A percentile compares a stretch with the other conserved stretches of the same genome.
Conservation (phyloP, 2,797 vertebrate genomes). For the Botia kubotai region DNA sequence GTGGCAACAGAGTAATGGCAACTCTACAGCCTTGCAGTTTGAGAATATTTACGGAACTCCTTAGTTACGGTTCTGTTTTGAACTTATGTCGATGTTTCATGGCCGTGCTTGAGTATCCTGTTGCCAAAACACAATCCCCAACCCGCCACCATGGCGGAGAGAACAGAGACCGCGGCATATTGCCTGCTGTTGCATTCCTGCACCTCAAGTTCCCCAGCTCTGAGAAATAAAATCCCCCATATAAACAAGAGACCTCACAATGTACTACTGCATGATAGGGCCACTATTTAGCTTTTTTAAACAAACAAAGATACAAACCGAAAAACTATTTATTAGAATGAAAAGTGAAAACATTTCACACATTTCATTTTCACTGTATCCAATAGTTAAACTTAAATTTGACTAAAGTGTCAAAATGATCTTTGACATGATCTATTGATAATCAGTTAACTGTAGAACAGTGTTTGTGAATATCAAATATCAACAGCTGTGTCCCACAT, state of each 20-base stretch:
- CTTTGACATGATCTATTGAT: no score
- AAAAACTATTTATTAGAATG: neutral
- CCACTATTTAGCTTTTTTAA: neutral
- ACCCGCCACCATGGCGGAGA: constrained; percentile 26
- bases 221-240: constrained; percentile 38
- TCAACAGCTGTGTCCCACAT: no score
- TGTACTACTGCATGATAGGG: neutral
- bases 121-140: constrained; percentile 55
- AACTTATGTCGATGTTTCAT: constrained; percentile 56
- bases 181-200: constrained; percentile 53
- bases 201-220: constrained; percentile 32
- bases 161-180: constrained; percentile 21
- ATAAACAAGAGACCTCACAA: constrained; percentile 37
- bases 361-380: no score
- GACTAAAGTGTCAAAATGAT: no score
- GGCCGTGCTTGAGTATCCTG: constrained; percentile 9
- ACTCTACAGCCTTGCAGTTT: constrained; percentile 36
- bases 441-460: no score
- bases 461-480: no score
- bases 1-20: constrained; percentile 25
- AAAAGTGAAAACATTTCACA: no score
- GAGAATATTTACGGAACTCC: constrained; percentile 57
- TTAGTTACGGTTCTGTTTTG: constrained; percentile 63
- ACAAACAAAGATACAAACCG: neutral
- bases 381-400: no score